A percentile compares a stretch with the other conserved stretches of the same genome.
Evolutionary conservation across 2,888 invertebrate genomes (phyloP).

Genomic region (Salpingus planirostris): DNA sequence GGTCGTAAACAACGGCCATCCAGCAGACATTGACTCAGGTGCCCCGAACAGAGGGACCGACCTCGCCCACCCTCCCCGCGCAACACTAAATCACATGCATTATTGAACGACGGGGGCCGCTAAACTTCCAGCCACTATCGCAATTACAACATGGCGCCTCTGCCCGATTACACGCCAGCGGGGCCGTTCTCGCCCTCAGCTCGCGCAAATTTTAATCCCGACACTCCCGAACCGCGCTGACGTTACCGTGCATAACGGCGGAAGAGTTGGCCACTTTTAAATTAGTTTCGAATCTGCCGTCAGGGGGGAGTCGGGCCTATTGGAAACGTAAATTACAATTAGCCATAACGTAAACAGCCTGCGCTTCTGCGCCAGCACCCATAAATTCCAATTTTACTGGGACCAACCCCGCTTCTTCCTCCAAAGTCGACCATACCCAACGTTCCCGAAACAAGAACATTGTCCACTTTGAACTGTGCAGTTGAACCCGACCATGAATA

Average conservation of each 20-base stretch:
- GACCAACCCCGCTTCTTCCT: too few relatives aligned
- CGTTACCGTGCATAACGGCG: too few relatives aligned
- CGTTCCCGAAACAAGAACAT: too few relatives aligned
- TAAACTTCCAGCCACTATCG: conserved; percentile 26
- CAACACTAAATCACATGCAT: conserved; percentile 35
- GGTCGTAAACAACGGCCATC: conserved; percentile 26
- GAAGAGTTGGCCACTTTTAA: conserved; percentile 26
- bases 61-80: conserved; percentile 28
- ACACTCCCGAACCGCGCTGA: too few relatives aligned
- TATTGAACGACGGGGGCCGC: conserved; percentile 37
- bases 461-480: too few relatives aligned
- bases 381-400: too few relatives aligned
- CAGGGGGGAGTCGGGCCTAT: conserved; percentile 21
- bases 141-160: conserved; percentile 36
- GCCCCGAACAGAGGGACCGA: conserved; percentile 24
- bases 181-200: conserved; percentile 5
- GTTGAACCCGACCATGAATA: too few relatives aligned
- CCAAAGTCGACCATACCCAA: too few relatives aligned
- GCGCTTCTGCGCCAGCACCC: too few relatives aligned
- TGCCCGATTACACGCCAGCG: conserved; percentile 16
- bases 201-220: conserved; percentile 31
- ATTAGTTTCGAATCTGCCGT: conserved; percentile 32
- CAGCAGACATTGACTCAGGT: conserved; percentile 28
- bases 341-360: too few relatives aligned
- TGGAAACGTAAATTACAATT: conserved; percentile 31